A percentile compares a stretch with the other conserved stretches of the same genome.
These are phyloP conservation scores for Myotis planiceps DNA, from an alignment of 2,797 vertebrate species.

Conservation along the genomic window DNA sequence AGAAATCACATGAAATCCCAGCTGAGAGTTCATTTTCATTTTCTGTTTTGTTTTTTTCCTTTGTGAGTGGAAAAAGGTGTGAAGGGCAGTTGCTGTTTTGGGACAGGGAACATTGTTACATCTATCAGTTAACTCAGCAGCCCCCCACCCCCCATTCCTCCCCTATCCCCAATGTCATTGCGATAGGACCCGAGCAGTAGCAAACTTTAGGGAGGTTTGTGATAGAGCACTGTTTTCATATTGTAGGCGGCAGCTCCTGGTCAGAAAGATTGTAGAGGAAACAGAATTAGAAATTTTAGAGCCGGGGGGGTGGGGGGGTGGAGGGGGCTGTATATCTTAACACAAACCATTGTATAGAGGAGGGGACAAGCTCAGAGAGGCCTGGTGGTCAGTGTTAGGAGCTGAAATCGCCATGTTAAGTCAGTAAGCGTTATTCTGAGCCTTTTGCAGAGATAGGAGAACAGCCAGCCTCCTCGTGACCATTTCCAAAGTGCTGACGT, in stretches of 20 bases:
- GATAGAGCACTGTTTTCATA: background rate
- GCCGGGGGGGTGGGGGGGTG: background rate
- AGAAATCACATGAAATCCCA: background rate
- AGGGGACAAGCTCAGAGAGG: background rate
- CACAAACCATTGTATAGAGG: background rate
- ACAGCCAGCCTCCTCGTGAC: background rate
- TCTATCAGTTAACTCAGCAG: background rate
- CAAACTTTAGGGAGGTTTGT: background rate
- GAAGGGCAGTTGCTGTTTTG: background rate
- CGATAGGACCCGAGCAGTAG: background rate
- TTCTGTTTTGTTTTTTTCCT: background rate
- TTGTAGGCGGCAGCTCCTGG: background rate
- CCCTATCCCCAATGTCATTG: background rate
- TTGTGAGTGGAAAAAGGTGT: background rate
- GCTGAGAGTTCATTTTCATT: conserved; percentile 13
- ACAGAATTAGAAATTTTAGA: background rate
- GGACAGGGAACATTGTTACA: background rate
- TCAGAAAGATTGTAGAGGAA: background rate
- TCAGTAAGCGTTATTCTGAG: background rate
- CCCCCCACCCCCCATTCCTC: too few relatives aligned
- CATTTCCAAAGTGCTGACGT: background rate
- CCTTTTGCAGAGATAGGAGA: background rate
- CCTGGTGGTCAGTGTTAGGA: background rate
- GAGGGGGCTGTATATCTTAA: background rate
- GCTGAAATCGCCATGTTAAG: background rate